phyloP scores from a whole-genome alignment of 2,797 vertebrate species.

The Callimico goeldii region DNA sequence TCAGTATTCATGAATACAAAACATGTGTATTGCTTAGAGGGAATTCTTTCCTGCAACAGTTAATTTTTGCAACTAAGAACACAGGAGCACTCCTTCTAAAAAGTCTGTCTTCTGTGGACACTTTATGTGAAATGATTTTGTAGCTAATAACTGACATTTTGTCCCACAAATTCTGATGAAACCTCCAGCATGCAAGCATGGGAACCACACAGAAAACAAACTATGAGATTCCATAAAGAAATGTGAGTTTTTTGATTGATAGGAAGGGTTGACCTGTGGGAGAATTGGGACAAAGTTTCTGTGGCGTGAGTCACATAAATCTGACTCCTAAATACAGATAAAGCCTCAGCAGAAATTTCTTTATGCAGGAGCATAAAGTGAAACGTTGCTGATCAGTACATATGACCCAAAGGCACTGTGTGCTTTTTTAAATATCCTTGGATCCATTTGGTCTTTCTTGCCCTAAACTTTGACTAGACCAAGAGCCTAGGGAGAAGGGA shows the following conservation, averaged over 20 bases:
- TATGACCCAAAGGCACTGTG: background rate
- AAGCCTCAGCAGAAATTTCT: conserved; percentile 27
- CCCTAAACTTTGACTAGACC: background rate
- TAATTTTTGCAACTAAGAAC: conserved; percentile 61
- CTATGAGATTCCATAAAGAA: background rate
- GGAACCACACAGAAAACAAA: background rate
- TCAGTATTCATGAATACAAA: conserved; percentile 54
- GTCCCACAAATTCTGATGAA: background rate
- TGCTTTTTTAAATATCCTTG: conserved; percentile 30
- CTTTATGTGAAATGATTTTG: background rate
- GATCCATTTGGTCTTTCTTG: conserved; percentile 18
- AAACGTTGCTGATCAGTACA: conserved; percentile 12
- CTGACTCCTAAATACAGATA: conserved; percentile 51
- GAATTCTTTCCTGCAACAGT: conserved; percentile 37
- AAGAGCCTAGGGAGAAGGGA: background rate
- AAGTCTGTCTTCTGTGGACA: background rate
- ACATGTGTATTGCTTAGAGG: conserved; percentile 20
- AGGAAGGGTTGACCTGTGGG: background rate
- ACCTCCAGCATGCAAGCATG: background rate
- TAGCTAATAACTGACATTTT: background rate
- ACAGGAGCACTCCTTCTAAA: background rate
- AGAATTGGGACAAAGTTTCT: background rate
- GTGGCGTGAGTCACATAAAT: background rate
- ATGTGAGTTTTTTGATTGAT: background rate
- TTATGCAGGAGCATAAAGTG: background rate